phyloP scores from a whole-genome alignment of 2,113 vertebrate genomes.

The Tragelaphus imberbis region DNA sequence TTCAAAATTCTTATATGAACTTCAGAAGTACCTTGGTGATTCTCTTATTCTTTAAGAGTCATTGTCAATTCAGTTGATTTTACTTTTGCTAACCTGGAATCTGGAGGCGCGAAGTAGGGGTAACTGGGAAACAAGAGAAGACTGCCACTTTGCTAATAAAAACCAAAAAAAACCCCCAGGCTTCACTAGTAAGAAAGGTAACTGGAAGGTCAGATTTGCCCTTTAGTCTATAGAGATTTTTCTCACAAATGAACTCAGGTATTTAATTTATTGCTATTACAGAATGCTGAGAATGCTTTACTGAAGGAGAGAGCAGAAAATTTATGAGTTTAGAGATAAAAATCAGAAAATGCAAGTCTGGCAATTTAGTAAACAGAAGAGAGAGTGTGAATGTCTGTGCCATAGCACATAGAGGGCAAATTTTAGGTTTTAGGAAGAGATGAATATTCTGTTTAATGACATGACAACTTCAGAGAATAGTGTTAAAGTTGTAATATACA shows the following conservation, averaged over 20 bases:
- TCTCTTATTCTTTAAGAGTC: neutral
- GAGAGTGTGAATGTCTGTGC: accelerated
- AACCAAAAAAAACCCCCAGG: neutral
- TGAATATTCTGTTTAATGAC: neutral
- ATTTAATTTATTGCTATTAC: conserved; percentile 37
- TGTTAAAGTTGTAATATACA: neutral
- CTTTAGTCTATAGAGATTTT: conserved; percentile 15
- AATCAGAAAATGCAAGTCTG: neutral
- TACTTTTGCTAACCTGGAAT: neutral
- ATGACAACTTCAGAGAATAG: neutral
- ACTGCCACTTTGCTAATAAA: conserved; percentile 9
- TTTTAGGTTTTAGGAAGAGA: accelerated
- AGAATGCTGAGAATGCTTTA: conserved; percentile 31
- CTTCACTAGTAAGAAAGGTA: neutral
- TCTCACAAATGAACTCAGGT: neutral
- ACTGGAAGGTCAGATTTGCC: conserved; percentile 36
- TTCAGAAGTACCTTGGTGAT: neutral
- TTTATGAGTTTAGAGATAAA: neutral
- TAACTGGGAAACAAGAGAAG: neutral
- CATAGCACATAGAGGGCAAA: neutral
- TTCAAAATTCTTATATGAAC: neutral
- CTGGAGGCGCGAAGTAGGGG: neutral
- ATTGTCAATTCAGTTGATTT: neutral
- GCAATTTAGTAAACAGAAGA: neutral
- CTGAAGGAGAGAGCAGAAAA: neutral